Conservation (phyloP, 2,797 vertebrate genomes). For the Adrianichthys oophorus region DNA sequence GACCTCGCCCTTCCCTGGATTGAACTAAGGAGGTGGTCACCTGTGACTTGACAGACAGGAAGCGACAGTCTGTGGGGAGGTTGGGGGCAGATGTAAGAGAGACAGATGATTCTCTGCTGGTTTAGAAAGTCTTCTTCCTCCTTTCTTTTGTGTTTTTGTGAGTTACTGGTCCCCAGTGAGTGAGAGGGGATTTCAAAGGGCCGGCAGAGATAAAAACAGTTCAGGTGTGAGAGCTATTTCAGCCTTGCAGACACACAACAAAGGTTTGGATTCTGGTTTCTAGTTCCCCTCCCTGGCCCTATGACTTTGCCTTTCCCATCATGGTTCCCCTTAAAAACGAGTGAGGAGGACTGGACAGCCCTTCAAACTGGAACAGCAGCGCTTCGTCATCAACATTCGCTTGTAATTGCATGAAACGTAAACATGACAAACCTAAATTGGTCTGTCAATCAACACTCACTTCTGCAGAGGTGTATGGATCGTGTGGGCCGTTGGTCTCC, state of each 20-base stretch:
- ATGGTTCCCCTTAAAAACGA: too few relatives aligned
- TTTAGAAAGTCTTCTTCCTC: constrained; percentile 20
- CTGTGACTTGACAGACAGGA: constrained; percentile 66
- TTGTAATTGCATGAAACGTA: too few relatives aligned
- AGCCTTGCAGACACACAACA: constrained; percentile 55
- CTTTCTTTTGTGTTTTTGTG: constrained; percentile 39
- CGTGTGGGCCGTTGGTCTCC: too few relatives aligned
- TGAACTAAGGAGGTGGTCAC: constrained; percentile 54
- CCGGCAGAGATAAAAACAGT: constrained; percentile 59
- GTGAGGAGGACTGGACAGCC: too few relatives aligned
- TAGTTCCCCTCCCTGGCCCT: too few relatives aligned
- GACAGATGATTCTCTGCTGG: constrained; percentile 33
- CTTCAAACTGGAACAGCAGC: too few relatives aligned
- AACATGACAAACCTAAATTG: too few relatives aligned
- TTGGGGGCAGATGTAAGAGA: constrained; percentile 29
- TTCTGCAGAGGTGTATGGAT: too few relatives aligned
- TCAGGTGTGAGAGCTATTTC: constrained; percentile 67
- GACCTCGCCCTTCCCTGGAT: constrained; percentile 44
- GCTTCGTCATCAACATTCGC: too few relatives aligned
- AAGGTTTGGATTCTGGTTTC: constrained; percentile 25
- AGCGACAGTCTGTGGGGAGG: constrained; percentile 37
- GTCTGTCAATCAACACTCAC: too few relatives aligned
- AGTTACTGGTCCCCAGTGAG: constrained; percentile 38
- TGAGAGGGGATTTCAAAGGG: constrained; percentile 57
- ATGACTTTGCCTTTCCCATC: too few relatives aligned